A percentile compares a stretch with the other conserved stretches of the same genome.
Conservation (phyloP, 2,113 vertebrate species). For the Rhinopithecus roxellana region DNA sequence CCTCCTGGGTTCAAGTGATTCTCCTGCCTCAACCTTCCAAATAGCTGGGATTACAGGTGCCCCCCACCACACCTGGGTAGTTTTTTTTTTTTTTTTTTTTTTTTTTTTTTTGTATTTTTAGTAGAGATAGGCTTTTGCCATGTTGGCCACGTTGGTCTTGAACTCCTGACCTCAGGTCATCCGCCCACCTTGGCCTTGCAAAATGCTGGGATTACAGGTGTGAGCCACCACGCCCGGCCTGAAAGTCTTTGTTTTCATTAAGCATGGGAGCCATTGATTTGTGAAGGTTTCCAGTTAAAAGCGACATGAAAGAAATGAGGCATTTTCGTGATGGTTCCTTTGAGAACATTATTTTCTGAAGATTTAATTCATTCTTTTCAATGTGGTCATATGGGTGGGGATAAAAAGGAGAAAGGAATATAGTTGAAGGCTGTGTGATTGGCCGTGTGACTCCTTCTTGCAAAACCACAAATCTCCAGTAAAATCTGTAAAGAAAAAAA, state of each 20-base stretch:
- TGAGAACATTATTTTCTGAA: neutral
- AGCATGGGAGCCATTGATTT: neutral
- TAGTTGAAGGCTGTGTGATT: neutral
- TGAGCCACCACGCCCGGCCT: too few relatives aligned
- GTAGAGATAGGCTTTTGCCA: too few relatives aligned
- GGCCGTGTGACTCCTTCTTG: neutral
- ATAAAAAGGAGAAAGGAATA: neutral
- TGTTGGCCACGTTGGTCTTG: too few relatives aligned
- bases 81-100: too few relatives aligned
- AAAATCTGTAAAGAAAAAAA: neutral
- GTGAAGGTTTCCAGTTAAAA: neutral
- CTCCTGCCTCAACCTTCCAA: too few relatives aligned
- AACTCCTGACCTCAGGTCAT: too few relatives aligned
- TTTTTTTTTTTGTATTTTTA: too few relatives aligned
- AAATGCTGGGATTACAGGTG: too few relatives aligned
- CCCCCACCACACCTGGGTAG: too few relatives aligned
- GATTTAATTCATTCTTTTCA: neutral
- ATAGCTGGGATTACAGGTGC: too few relatives aligned
- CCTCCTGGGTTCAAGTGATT: too few relatives aligned
- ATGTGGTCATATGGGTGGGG: neutral
- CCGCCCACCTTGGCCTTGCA: too few relatives aligned
- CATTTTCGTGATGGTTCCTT: neutral
- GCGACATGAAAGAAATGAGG: neutral
- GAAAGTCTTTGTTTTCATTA: constrained; percentile 6
- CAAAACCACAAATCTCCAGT: neutral